These are phyloP conservation scores for Xyrauchen texanus DNA, from an alignment of 2,113 vertebrate species.

Conservation along the genomic window DNA sequence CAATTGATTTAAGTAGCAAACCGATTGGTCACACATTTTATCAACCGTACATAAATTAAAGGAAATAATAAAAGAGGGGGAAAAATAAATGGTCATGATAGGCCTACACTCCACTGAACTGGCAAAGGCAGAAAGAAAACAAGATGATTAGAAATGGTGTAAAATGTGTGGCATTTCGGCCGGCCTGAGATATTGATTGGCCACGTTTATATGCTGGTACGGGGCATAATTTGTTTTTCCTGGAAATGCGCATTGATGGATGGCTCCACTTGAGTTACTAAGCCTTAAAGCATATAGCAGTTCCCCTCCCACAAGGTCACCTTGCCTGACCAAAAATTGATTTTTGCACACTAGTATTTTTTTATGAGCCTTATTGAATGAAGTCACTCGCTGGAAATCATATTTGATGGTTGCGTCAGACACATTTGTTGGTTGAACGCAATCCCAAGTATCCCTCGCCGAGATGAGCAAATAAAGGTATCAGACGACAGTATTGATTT, in stretches of 20 bases:
- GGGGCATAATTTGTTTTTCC: slow-evolving; percentile 57
- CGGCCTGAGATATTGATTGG: slow-evolving; percentile 55
- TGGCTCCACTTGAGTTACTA: slow-evolving; percentile 49
- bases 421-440: slow-evolving; percentile 25
- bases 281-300: slow-evolving; percentile 56
- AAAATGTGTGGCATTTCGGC: slow-evolving; percentile 51
- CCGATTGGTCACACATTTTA: slow-evolving; percentile 23
- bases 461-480: slow-evolving; percentile 46
- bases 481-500: slow-evolving; percentile 41
- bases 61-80: neutral
- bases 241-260: slow-evolving; percentile 60
- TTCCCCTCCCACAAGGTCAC: slow-evolving; percentile 59
- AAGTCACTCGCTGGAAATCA: slow-evolving; percentile 45
- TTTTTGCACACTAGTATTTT: slow-evolving; percentile 51
- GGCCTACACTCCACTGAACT: slow-evolving; percentile 33
- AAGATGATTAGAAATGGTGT: slow-evolving; percentile 57
- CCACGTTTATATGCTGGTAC: slow-evolving; percentile 58
- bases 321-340: slow-evolving; percentile 47
- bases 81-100: slow-evolving; percentile 15
- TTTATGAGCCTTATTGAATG: slow-evolving; percentile 52
- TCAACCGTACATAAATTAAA: neutral
- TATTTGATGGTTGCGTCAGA: slow-evolving; percentile 38
- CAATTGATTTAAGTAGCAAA: neutral
- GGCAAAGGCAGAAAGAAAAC: slow-evolving; percentile 51
- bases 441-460: neutral